Evolutionary conservation across 2,888 invertebrate species (phyloP).

Genomic region (Stenichneumon culpator): DNA sequence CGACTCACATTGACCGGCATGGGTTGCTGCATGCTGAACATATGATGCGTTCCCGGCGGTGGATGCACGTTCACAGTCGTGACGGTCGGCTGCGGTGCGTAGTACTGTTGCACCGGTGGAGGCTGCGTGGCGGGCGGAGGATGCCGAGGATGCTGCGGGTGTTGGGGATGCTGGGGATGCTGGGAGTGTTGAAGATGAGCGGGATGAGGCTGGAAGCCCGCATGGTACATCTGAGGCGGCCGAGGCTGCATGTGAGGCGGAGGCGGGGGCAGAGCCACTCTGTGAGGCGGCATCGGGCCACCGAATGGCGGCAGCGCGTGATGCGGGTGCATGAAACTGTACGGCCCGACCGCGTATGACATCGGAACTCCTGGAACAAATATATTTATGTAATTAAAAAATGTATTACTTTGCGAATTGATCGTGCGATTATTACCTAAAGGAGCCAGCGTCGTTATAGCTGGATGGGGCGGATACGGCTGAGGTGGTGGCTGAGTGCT

Average conservation of each 20-base stretch:
- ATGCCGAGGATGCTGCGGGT: conserved; percentile 80
- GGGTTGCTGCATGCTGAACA: conserved; percentile 84
- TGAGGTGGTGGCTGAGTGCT: conserved; percentile 86
- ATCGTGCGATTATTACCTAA: conserved; percentile 83
- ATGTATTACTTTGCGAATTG: background rate
- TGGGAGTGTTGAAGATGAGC: conserved; percentile 81
- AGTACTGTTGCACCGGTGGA: conserved; percentile 86
- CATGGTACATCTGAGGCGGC: conserved; percentile 86
- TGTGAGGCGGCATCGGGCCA: conserved; percentile 86
- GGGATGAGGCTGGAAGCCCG: conserved; percentile 83
- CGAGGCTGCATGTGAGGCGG: conserved; percentile 85
- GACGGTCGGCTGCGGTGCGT: conserved; percentile 81
- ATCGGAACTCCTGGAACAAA: conserved; percentile 84
- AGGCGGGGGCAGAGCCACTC: conserved; percentile 85
- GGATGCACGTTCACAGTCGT: conserved; percentile 82
- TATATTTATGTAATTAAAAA: too few relatives aligned
- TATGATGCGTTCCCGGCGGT: conserved; percentile 82
- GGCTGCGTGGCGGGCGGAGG: conserved; percentile 86
- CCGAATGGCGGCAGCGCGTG: conserved; percentile 86
- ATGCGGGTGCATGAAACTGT: conserved; percentile 90
- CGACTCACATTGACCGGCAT: conserved; percentile 80
- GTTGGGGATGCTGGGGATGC: conserved; percentile 85
- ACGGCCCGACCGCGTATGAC: conserved; percentile 89
- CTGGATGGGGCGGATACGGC: conserved; percentile 86
- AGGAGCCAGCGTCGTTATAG: conserved; percentile 88